These are phyloP conservation scores for Drosophila mettleri DNA, from an alignment of 2,888 invertebrate species.

Conservation along the genomic window DNA sequence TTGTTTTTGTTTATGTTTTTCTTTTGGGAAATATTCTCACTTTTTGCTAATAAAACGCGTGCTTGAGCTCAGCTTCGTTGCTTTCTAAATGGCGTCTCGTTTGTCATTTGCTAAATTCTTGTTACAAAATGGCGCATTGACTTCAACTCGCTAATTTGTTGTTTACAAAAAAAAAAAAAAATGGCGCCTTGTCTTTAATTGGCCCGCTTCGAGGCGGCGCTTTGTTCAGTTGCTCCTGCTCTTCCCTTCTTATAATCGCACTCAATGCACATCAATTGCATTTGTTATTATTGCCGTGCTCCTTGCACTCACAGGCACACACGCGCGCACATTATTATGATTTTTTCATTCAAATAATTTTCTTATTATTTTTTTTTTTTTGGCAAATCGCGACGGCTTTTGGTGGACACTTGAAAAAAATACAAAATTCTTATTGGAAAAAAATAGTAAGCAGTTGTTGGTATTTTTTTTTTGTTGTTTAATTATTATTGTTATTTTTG, in stretches of 20 bases:
- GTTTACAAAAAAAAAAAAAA: background rate
- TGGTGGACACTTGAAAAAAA: constrained; percentile 44
- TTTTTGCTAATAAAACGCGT: background rate
- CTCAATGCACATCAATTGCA: constrained; percentile 6
- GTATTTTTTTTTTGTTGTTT: background rate
- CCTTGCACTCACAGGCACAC: constrained; percentile 13
- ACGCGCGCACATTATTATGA: background rate
- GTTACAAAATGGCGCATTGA: background rate
- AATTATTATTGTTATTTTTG: constrained; percentile 6
- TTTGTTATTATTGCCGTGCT: constrained; percentile 25
- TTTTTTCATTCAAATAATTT: background rate
- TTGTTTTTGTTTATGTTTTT: background rate
- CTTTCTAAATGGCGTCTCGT: background rate
- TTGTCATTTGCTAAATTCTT: background rate
- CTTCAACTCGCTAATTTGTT: background rate
- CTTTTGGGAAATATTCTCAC: background rate
- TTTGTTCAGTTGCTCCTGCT: constrained; percentile 1
- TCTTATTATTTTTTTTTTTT: background rate
- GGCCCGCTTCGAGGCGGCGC: background rate
- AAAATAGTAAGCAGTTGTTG: constrained; percentile 6
- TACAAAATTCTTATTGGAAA: constrained; percentile 11
- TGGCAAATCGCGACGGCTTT: constrained; percentile 35
- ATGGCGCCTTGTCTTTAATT: constrained; percentile 11
- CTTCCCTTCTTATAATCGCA: background rate
- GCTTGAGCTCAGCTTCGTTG: background rate